phyloP scores from a whole-genome alignment of 35 echinoderm and acorn worm species.

The Eucidaris tribuloides region DNA sequence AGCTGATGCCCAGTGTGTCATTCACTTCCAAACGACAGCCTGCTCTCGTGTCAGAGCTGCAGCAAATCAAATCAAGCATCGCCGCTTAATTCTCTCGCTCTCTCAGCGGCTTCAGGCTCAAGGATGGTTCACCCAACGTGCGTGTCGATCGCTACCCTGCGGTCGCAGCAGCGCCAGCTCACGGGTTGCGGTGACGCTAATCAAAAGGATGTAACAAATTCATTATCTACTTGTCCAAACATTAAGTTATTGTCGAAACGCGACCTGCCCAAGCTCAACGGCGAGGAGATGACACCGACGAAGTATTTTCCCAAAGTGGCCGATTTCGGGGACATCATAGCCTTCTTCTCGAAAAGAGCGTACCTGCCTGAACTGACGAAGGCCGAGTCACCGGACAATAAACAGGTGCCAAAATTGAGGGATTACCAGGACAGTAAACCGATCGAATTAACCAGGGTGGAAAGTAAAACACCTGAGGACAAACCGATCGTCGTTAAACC shows the following conservation, averaged over 20 bases:
- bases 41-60: neutral
- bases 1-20: neutral
- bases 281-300: neutral
- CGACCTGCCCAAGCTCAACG: slow-evolving; percentile 9
- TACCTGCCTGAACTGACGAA: slow-evolving; percentile 20
- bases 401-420: neutral
- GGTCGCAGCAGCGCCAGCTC: slow-evolving; percentile 20
- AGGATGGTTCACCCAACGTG: slow-evolving; percentile 21
- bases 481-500: too few relatives aligned
- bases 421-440: neutral
- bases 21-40: neutral
- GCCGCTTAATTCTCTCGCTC: neutral
- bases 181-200: slow-evolving; percentile 20
- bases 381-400: neutral
- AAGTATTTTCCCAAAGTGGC: slow-evolving; percentile 29
- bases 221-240: slow-evolving; percentile 20
- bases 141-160: slow-evolving; percentile 15
- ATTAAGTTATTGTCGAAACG: slow-evolving; percentile 26
- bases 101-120: neutral
- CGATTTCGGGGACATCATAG: slow-evolving; percentile 17
- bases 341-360: neutral
- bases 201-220: slow-evolving; percentile 31
- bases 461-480: neutral
- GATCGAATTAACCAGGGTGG: neutral
- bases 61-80: slow-evolving; percentile 4